Evolutionary conservation across 2,888 invertebrate genomes (phyloP), one percentile per base, ranked within the genome.

Genomic region (Tinea trinotella): DNA sequence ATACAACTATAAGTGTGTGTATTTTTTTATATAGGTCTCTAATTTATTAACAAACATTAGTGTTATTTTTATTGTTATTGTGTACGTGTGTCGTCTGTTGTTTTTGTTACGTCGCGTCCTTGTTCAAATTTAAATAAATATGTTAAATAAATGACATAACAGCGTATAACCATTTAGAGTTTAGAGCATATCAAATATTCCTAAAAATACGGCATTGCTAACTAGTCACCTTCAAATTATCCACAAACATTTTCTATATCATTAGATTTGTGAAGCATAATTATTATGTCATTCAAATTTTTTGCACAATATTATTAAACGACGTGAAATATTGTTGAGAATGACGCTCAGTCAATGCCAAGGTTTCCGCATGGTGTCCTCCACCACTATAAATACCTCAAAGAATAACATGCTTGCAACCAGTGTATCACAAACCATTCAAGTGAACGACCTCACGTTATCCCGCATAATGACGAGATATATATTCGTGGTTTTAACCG

Each of bases 381-480:
- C n/a, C 10, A 4, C 46, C 15, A 19, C 18, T 46, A 46, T 46
- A 46, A 46, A 46, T 46, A 46, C 46, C 19, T 10, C 19, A 46
- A 17, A 17, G 3, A 6, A 19, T n/a, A 19, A 15, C 3, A 4
- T 7, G 10, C 9, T 7, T 19, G 18, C 46, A 46, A 46, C 19
- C 46, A 46, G 46, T 46, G 18, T 19, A 19, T 7, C 18, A 19
- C n/a, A 19, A 13, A 10, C 19, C 10, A 46, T 19, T 9, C 46
- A 3, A 19, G 19, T 19, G 46, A 18, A 46, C 18, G 17, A 19
- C 46, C 18, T 46, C 40, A 40, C 7, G n/a, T 40, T n/a, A 12
- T n/a, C 15, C 13, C 40, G 40, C 40, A 13, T 13, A 13, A 40
- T 40, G 40, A 15, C 40, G 40, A 40, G n/a, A n/a, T n/a, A n/a